Conservation (phyloP, 1,140 invertebrate genomes). For the Lasaia peninsularis region DNA sequence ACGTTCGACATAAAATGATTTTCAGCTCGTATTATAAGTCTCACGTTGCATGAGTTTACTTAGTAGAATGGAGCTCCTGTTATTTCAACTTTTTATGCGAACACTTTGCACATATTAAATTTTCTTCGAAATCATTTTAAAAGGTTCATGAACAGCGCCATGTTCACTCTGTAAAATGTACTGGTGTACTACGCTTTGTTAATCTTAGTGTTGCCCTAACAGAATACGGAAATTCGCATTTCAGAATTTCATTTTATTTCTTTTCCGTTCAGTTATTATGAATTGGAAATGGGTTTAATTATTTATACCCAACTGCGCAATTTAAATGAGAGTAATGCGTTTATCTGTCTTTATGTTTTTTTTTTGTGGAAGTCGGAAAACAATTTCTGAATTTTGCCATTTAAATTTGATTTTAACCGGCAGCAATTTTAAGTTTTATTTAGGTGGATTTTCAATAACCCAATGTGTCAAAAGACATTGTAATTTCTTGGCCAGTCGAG, state of each 20-base stretch:
- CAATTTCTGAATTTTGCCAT: no score
- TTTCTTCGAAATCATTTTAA: conserved; percentile 11
- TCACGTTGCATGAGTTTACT: conserved; percentile 7
- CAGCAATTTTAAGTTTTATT: no score
- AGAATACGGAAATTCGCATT: not conserved
- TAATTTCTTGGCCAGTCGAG: no score
- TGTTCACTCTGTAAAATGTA: not conserved
- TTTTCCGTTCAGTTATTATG: not conserved
- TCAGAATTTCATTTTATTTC: not conserved
- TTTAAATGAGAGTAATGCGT: no score
- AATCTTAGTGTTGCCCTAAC: not conserved
- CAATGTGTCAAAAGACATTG: no score
- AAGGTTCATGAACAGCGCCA: not conserved
- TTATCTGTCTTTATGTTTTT: no score
- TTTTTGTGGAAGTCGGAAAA: no score
- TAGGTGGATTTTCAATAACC: no score
- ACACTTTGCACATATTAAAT: conserved; percentile 9
- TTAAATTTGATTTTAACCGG: no score
- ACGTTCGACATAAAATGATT: not conserved
- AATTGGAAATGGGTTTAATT: no score
- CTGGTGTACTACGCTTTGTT: not conserved
- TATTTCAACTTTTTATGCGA: conserved; percentile 7
- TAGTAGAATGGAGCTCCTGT: conserved; percentile 4
- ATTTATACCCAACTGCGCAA: no score
- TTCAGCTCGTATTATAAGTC: not conserved